phyloP scores from a whole-genome alignment of 53 echinoderm and acorn worm species.

The Glandiceps talaboti region DNA sequence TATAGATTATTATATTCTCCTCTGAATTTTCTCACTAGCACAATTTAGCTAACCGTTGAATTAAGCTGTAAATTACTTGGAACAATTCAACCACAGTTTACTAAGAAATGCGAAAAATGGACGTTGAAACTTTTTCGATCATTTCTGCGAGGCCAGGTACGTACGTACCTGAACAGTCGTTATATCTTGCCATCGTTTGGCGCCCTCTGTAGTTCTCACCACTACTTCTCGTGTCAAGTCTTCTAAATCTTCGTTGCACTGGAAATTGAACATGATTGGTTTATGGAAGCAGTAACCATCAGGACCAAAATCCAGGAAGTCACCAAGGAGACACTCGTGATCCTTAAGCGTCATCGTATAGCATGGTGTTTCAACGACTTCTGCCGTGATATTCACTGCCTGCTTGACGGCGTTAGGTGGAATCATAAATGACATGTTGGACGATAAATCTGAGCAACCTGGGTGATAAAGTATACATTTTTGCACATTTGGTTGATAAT shows the following conservation, averaged over 20 bases:
- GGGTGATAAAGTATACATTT: no score
- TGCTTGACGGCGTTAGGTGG: neutral
- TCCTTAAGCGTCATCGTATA: neutral
- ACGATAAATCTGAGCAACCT: neutral
- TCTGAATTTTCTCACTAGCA: no score
- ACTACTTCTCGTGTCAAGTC: neutral
- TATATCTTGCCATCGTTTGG: neutral
- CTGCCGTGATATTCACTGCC: neutral
- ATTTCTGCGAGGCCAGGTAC: no score
- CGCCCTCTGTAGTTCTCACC: neutral
- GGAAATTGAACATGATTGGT: neutral
- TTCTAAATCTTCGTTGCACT: neutral
- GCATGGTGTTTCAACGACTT: neutral
- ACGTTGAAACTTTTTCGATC: no score
- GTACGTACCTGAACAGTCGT: no score
- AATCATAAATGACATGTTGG: neutral
- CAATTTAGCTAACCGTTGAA: no score
- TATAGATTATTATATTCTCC: no score
- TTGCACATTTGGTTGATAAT: no score
- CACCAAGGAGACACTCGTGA: neutral
- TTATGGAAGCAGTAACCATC: neutral
- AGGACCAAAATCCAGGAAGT: neutral
- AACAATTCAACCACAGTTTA: no score
- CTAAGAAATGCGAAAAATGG: no score
- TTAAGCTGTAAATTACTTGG: no score